Evolutionary conservation across 1,140 invertebrate genomes (phyloP).

Genomic region (Pachypsylla venusta): DNA sequence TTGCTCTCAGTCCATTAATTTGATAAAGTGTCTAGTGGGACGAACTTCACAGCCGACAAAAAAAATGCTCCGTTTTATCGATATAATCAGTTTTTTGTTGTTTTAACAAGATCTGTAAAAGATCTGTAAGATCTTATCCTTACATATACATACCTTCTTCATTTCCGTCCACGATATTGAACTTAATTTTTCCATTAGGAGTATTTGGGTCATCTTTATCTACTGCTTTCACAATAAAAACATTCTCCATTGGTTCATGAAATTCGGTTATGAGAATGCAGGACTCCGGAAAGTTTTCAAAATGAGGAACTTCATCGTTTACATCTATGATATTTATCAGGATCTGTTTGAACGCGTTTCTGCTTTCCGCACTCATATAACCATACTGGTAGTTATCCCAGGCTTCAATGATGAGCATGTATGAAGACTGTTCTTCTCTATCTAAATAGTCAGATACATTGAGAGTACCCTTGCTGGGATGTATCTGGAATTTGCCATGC

Average conservation of each 20-base stretch:
- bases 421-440: slow-evolving; percentile 56
- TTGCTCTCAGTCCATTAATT: too few species aligned
- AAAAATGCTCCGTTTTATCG: too few species aligned
- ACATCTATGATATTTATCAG: slow-evolving; percentile 62
- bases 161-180: slow-evolving; percentile 58
- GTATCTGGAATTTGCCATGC: slow-evolving; percentile 70
- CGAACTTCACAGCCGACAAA: too few species aligned
- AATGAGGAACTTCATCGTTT: slow-evolving; percentile 68
- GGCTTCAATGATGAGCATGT: slow-evolving; percentile 74
- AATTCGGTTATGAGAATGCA: slow-evolving; percentile 76
- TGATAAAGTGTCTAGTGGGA: too few species aligned
- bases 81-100: too few species aligned
- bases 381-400: slow-evolving; percentile 93
- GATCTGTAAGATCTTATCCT: neutral
- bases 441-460: slow-evolving; percentile 67
- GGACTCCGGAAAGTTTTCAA: slow-evolving; percentile 35
- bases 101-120: too few species aligned
- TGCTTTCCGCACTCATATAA: slow-evolving; percentile 71
- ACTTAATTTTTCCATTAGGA: slow-evolving; percentile 60
- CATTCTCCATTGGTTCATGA: slow-evolving; percentile 59
- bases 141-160: slow-evolving; percentile 39
- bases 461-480: slow-evolving; percentile 66
- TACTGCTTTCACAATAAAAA: slow-evolving; percentile 54
- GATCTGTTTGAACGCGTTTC: slow-evolving; percentile 83
- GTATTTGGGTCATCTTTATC: slow-evolving; percentile 68